Conservation (phyloP, 2,888 invertebrate genomes). For the Pharmacophagus antenor region DNA sequence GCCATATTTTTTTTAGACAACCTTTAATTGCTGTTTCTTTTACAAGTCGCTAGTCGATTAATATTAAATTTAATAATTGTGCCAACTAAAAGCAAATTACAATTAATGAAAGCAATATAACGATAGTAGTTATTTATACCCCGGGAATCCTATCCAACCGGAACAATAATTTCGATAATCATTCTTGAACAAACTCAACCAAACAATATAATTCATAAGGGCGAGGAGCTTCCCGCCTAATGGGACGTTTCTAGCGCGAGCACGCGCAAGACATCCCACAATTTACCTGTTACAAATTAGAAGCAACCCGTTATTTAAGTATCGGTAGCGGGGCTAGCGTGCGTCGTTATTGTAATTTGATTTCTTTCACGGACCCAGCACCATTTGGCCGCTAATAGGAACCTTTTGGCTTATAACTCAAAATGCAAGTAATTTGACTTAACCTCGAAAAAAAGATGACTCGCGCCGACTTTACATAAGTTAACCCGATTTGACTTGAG, state of each 20-base stretch:
- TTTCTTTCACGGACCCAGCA: slow-evolving; percentile 64
- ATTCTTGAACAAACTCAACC: slow-evolving; percentile 62
- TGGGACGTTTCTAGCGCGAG: slow-evolving; percentile 58
- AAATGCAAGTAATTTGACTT: slow-evolving; percentile 60
- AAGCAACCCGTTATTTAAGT: slow-evolving; percentile 73
- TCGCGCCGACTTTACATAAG: slow-evolving; percentile 58
- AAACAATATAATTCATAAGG: slow-evolving; percentile 58
- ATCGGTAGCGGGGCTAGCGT: slow-evolving; percentile 70
- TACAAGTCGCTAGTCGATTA: not conserved
- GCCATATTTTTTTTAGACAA: no score
- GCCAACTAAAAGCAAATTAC: not conserved
- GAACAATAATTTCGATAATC: slow-evolving; percentile 61
- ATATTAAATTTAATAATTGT: not conserved
- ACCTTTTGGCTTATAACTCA: slow-evolving; percentile 56
- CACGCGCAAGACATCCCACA: slow-evolving; percentile 68
- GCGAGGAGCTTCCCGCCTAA: slow-evolving; percentile 44
- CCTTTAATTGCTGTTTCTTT: slow-evolving; percentile 2
- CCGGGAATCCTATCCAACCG: slow-evolving; percentile 38
- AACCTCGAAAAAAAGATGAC: slow-evolving; percentile 54
- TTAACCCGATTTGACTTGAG: slow-evolving; percentile 67
- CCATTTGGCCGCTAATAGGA: slow-evolving; percentile 72
- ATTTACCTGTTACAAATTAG: slow-evolving; percentile 76
- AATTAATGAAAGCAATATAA: slow-evolving; percentile 15
- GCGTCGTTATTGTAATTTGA: slow-evolving; percentile 76
- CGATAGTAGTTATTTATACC: slow-evolving; percentile 9